Conservation (phyloP, 2,888 invertebrate genomes). For the Stenodema calcarata region DNA sequence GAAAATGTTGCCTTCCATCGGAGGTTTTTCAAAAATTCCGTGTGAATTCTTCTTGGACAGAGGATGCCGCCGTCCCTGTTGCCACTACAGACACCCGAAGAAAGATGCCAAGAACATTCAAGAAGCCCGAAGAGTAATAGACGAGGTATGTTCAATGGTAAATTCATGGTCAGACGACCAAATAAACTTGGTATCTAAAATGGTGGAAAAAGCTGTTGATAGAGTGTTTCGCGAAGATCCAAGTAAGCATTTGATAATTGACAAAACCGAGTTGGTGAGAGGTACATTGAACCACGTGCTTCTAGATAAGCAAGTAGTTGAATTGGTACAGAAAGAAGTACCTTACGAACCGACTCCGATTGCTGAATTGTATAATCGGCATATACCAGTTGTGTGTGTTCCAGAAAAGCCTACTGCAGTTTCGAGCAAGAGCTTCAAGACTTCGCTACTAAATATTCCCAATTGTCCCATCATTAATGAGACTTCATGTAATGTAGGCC, state of each 20-base stretch:
- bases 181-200: background rate
- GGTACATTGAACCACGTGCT: background rate
- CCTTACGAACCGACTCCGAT: slow-evolving; percentile 73
- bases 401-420: slow-evolving; percentile 38
- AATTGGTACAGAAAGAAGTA: slow-evolving; percentile 35
- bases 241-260: background rate
- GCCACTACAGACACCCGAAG: slow-evolving; percentile 87
- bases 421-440: background rate
- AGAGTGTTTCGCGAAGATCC: background rate
- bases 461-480: background rate
- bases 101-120: slow-evolving; percentile 60
- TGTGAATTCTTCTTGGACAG: slow-evolving; percentile 86
- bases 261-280: background rate
- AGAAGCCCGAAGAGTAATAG: slow-evolving; percentile 64
- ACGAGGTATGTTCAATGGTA: background rate
- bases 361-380: slow-evolving; percentile 65
- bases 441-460: background rate
- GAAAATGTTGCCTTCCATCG: slow-evolving; percentile 85
- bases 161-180: background rate
- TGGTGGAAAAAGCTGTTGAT: slow-evolving; percentile 5
- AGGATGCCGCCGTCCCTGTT: slow-evolving; percentile 86
- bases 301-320: background rate
- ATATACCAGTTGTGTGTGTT: slow-evolving; percentile 53
- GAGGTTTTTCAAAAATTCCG: slow-evolving; percentile 82
- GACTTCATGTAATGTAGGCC: background rate